phyloP scores from a whole-genome alignment of 2,888 invertebrate species.

The Parapristionchus giblindavisi region DNA sequence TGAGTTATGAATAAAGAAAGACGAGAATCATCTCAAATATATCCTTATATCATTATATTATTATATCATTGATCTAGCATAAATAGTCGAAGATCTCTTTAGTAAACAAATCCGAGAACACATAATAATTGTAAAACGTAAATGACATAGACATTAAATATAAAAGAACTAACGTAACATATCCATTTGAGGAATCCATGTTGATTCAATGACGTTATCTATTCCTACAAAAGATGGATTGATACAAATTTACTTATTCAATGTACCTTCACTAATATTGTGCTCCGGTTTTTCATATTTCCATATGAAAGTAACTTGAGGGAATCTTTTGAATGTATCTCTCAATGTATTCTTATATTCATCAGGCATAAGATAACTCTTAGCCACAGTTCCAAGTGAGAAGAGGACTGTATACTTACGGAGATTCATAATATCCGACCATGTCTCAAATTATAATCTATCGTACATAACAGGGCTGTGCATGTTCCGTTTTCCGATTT shows the following conservation, averaged over 20 bases:
- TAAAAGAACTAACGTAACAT: neutral
- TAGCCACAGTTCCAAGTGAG: constrained; percentile 11
- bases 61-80: no score
- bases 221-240: constrained; percentile 4
- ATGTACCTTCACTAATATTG: constrained; percentile 22
- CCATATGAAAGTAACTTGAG: constrained; percentile 29
- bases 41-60: no score
- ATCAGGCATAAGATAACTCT: constrained; percentile 20
- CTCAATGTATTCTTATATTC: constrained; percentile 34
- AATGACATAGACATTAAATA: no score
- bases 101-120: no score
- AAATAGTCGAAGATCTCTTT: no score
- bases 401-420: constrained; percentile 26
- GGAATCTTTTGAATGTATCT: constrained; percentile 23
- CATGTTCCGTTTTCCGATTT: neutral
- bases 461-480: neutral
- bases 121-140: neutral
- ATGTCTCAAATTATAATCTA: constrained; percentile 9
- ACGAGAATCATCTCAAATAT: constrained; percentile 33
- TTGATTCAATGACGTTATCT: constrained; percentile 9
- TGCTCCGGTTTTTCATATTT: constrained; percentile 33
- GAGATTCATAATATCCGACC: constrained; percentile 18
- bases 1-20: constrained; percentile 37
- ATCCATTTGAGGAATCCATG: constrained; percentile 23
- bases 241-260: neutral